Conservation (phyloP, 2,113 vertebrate species). For the Oreotrochilus melanogaster region DNA sequence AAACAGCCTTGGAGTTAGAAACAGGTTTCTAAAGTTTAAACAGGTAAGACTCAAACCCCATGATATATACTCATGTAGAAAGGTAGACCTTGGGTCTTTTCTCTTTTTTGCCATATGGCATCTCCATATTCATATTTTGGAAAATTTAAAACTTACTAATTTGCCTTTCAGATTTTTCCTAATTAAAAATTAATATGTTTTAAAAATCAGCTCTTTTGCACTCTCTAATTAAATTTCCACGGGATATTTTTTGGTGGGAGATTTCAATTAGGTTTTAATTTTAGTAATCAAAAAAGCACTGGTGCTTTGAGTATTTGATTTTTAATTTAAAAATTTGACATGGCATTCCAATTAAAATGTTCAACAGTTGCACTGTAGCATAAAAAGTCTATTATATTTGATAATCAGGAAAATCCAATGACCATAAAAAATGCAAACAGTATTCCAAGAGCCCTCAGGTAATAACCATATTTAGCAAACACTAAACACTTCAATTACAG, state of each 20-base stretch:
- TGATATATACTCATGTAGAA: background rate
- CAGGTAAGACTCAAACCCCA: background rate
- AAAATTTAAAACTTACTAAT: constrained; percentile 65
- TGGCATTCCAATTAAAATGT: constrained; percentile 75
- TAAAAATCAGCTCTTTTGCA: constrained; percentile 72
- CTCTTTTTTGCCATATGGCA: background rate
- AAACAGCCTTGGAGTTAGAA: background rate
- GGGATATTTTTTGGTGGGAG: constrained; percentile 76
- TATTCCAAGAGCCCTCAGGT: constrained; percentile 69
- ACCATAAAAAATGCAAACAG: constrained; percentile 70
- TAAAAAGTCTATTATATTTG: constrained; percentile 61
- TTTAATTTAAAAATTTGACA: constrained; percentile 80
- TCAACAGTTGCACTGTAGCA: constrained; percentile 59
- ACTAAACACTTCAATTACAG: constrained; percentile 67
- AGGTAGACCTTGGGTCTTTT: background rate
- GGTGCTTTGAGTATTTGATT: constrained; percentile 79
- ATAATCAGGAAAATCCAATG: constrained; percentile 29
- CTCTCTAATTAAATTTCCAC: constrained; percentile 83
- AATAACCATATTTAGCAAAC: constrained; percentile 67
- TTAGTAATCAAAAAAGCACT: constrained; percentile 78
- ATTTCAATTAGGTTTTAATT: constrained; percentile 85
- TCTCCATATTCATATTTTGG: constrained; percentile 46
- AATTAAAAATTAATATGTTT: constrained; percentile 77
- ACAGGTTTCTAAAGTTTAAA: background rate
- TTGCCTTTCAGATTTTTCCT: constrained; percentile 77